Evolutionary conservation across 2,113 vertebrate genomes (phyloP).

Genomic region (Paratilapia polleni): DNA sequence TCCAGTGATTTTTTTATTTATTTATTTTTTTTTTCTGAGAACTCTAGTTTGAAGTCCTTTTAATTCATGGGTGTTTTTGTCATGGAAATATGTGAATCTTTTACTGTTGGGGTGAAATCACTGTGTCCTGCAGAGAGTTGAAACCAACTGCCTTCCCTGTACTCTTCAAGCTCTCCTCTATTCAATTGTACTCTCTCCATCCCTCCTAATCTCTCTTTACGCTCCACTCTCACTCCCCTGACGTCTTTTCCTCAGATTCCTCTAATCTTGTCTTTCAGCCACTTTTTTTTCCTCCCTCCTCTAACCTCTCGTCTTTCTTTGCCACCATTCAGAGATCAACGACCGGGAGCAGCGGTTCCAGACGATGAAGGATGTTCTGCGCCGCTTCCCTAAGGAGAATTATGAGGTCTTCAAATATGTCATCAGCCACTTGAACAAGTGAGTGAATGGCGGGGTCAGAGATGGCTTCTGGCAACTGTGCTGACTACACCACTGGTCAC

Average conservation of each 20-base stretch:
- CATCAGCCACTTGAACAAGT: constrained; percentile 93
- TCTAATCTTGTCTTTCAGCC: constrained; percentile 28
- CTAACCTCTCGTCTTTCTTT: constrained; percentile 46
- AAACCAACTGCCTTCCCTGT: constrained; percentile 33
- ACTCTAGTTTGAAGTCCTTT: not conserved
- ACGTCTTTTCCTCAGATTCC: constrained; percentile 20
- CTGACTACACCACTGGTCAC: constrained; percentile 33
- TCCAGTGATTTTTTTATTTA: not conserved
- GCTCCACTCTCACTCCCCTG: not conserved
- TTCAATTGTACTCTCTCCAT: not conserved
- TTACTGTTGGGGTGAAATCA: constrained; percentile 25
- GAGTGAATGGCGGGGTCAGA: constrained; percentile 63
- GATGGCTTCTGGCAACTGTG: constrained; percentile 10
- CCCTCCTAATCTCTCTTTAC: constrained; percentile 5
- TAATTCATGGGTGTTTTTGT: constrained; percentile 4
- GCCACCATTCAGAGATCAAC: constrained; percentile 85
- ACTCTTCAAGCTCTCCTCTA: constrained; percentile 21
- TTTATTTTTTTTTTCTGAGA: not conserved
- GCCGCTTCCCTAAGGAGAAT: constrained; percentile 92
- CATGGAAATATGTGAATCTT: constrained; percentile 25
- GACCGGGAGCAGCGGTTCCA: constrained; percentile 92
- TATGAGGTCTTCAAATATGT: constrained; percentile 97
- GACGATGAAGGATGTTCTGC: constrained; percentile 91
- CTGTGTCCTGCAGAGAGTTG: constrained; percentile 21
- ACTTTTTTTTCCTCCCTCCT: constrained; percentile 20